Base-by-base conservation (phyloP, 2,797 vertebrate genomes). In the Stomatorhinus walkeri region DNA sequence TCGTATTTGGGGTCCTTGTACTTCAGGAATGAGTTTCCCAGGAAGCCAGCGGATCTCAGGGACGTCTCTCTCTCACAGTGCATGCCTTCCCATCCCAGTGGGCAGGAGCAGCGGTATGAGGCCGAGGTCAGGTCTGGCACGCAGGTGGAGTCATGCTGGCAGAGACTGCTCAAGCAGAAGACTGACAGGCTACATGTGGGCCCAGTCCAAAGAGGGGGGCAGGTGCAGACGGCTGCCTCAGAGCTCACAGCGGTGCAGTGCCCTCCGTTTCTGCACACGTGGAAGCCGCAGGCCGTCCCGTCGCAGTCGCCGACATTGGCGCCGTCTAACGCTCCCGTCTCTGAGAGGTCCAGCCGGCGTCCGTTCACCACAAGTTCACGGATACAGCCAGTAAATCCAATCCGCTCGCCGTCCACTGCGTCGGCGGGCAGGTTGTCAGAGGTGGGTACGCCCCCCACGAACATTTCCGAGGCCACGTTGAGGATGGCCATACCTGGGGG, bases 281-380 rank as follows among this genome's bases (percentile, higher is more conserved):
- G 92, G 59, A 97, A 97, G 46, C 97, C 97, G 7, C 97, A 98
- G 0, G 90, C 90, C 0, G 96, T 97, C 86, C 97, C 96, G 0
- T 98, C 97, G 91, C 96, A 97, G 91, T 98, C 97, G 0, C 95
- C 96, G 1, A 98, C 87, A 0, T 98, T 97, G 46, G 94, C 95
- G 19, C 97, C 97, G 0, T 89, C 91, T 16, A 94, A 92, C 0
- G 97, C 94, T 7, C 96, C 96, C 0, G 2, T 92, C 87, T 94
- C 96, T 0, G 95, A 97, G 87, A 98, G 94, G 85, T 96, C 93
- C 68, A 99, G 91, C 91, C 96, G 95, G 32, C 81, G 92, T 6
- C 94, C 92, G 2, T 98, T 97, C 43, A 97, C 88, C 48, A 94
- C 16, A 22, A 96, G 90, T 91, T 97, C 96, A 90, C 95, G 91